Evolutionary conservation across 1,140 invertebrate species (phyloP).

Genomic region (Heliconius eleuchia): DNA sequence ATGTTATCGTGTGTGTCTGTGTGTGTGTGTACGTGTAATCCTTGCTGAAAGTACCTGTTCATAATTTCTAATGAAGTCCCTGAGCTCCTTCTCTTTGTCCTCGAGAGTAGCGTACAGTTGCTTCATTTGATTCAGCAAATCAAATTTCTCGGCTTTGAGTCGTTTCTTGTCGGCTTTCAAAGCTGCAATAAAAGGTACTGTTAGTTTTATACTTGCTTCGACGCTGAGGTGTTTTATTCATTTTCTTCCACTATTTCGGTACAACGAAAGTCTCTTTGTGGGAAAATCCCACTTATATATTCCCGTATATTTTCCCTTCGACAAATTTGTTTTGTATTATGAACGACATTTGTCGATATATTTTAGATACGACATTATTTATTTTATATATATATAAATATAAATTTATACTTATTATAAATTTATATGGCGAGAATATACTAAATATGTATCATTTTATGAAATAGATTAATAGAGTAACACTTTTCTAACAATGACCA

Average conservation of each 20-base stretch:
- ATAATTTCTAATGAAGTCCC: slow-evolving; percentile 97
- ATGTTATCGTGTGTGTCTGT: not conserved
- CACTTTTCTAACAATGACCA: no score
- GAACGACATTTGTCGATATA: not conserved
- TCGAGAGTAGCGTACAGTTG: slow-evolving; percentile 96
- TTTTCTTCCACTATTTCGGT: slow-evolving; percentile 30
- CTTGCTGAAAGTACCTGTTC: slow-evolving; percentile 85
- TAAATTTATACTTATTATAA: no score
- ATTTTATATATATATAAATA: not conserved
- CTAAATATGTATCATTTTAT: no score
- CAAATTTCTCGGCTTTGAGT: slow-evolving; percentile 96
- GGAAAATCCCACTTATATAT: slow-evolving; percentile 26
- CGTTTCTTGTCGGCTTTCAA: slow-evolving; percentile 94
- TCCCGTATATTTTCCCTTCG: slow-evolving; percentile 16
- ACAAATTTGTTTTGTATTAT: slow-evolving; percentile 15
- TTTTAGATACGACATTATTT: not conserved
- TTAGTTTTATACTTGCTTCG: slow-evolving; percentile 33
- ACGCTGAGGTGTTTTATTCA: slow-evolving; percentile 30
- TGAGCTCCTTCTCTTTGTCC: slow-evolving; percentile 95
- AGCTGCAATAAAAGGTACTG: slow-evolving; percentile 76
- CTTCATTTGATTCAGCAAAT: slow-evolving; percentile 96
- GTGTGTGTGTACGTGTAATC: not conserved
- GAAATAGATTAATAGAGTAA: no score
- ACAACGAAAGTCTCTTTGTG: slow-evolving; percentile 30
- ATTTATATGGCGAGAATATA: no score